Percentiles rank a stretch among this genome's conserved stretches.
Conservation (phyloP, 2,797 vertebrate genomes). For the Hipposideros larvatus region DNA sequence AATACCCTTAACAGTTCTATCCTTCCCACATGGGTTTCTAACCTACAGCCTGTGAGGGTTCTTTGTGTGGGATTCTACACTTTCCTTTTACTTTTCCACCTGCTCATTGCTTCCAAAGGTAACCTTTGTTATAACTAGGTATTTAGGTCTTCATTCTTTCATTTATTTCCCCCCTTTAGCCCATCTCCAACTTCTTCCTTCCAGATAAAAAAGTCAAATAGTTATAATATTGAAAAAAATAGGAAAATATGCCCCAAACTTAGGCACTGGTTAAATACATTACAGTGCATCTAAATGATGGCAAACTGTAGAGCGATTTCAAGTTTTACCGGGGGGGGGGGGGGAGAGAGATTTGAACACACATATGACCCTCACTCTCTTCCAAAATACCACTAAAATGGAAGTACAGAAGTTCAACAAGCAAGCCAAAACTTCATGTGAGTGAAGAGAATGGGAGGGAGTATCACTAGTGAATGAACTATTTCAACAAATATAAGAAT, state of each 20-base stretch:
- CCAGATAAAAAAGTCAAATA: not conserved
- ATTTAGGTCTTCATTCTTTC: not conserved
- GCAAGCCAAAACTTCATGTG: not conserved
- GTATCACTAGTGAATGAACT: not conserved
- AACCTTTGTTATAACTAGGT: not conserved
- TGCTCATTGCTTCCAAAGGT: not conserved
- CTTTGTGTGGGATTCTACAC: not conserved
- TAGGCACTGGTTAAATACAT: not conserved
- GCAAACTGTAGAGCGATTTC: not conserved
- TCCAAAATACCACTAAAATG: not conserved
- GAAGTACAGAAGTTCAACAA: not conserved
- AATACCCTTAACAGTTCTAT: not conserved
- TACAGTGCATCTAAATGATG: not conserved
- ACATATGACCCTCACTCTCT: not conserved
- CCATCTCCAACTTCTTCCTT: not conserved
- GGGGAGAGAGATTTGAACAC: not conserved
- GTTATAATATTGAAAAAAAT: not conserved
- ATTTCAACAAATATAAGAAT: slow-evolving; percentile 18
- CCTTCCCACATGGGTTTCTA: not conserved
- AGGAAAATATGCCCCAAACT: not conserved
- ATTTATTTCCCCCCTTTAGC: not conserved
- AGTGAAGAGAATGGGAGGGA: not conserved
- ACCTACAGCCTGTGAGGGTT: not conserved
- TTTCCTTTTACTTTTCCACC: not conserved
- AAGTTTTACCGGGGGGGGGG: not conserved